Conservation (phyloP, 2,888 invertebrate genomes). For the Eumerus sabulonum region DNA sequence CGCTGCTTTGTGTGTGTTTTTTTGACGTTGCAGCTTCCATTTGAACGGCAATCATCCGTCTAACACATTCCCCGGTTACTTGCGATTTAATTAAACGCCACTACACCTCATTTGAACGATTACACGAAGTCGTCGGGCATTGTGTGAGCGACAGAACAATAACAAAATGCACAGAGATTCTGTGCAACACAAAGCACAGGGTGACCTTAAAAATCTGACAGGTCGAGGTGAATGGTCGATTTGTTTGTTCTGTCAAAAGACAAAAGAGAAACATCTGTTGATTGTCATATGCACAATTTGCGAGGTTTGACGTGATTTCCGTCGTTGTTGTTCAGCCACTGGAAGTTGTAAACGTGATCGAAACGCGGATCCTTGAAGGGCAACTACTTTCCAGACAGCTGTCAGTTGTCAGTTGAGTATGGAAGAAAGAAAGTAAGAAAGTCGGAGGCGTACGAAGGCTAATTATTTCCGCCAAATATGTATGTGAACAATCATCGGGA, state of each 20-base stretch:
- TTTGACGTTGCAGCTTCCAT: background rate
- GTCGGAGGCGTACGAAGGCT: no score
- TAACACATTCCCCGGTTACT: background rate
- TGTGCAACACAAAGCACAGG: conserved; percentile 9
- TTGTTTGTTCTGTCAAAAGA: conserved; percentile 4
- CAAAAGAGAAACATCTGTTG: conserved; percentile 18
- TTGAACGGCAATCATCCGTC: background rate
- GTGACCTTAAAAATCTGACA: conserved; percentile 40
- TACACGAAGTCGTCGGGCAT: background rate
- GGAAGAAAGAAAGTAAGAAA: no score
- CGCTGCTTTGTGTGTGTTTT: background rate
- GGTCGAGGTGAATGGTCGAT: conserved; percentile 46
- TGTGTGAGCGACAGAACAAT: background rate
- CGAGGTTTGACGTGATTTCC: conserved; percentile 13
- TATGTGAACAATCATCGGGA: conserved; percentile 2
- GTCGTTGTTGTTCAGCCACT: conserved; percentile 5
- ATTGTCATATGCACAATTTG: no score
- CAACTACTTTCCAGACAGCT: conserved; percentile 21
- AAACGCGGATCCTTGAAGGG: background rate
- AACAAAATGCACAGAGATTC: background rate
- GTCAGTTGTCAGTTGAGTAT: background rate
- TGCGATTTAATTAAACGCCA: conserved; percentile 9
- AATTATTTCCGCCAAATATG: conserved; percentile 38
- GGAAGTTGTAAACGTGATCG: no score
- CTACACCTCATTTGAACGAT: conserved; percentile 22